A percentile compares a stretch with the other conserved stretches of the same genome.
Conservation (phyloP, 2,888 invertebrate genomes). For the Cheilosia vulpina region DNA sequence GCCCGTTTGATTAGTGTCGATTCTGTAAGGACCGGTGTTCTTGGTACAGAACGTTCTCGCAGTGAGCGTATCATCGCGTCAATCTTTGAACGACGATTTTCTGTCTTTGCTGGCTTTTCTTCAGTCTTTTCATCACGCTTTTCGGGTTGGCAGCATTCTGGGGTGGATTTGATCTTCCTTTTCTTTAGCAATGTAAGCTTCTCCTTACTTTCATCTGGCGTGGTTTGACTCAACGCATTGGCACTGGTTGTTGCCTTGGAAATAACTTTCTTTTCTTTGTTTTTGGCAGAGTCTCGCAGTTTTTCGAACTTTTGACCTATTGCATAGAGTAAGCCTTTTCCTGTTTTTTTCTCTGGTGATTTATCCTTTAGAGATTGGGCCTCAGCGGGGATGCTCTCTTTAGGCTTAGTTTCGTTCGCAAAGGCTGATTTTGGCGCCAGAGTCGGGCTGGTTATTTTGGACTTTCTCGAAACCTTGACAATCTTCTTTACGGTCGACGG, state of each 20-base stretch:
- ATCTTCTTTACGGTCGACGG: slow-evolving; percentile 77
- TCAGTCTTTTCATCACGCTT: slow-evolving; percentile 53
- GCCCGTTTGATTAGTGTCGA: slow-evolving; percentile 89
- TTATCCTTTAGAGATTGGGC: slow-evolving; percentile 80
- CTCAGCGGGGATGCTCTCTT: slow-evolving; percentile 79
- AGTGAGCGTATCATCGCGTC: slow-evolving; percentile 86
- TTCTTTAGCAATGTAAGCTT: slow-evolving; percentile 84
- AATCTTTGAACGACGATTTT: slow-evolving; percentile 83
- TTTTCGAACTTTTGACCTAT: slow-evolving; percentile 91
- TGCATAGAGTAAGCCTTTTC: slow-evolving; percentile 87
- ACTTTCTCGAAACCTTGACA: slow-evolving; percentile 80
- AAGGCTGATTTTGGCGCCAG: slow-evolving; percentile 77
- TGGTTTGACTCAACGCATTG: slow-evolving; percentile 79
- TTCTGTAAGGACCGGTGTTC: slow-evolving; percentile 85
- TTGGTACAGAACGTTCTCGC: slow-evolving; percentile 88
- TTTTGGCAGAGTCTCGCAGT: slow-evolving; percentile 85
- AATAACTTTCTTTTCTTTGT: slow-evolving; percentile 80
- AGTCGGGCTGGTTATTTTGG: slow-evolving; percentile 79
- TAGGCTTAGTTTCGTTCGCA: slow-evolving; percentile 78
- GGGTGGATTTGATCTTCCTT: slow-evolving; percentile 80
- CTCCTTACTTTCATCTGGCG: slow-evolving; percentile 76
- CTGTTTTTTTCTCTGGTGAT: slow-evolving; percentile 86
- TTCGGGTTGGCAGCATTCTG: slow-evolving; percentile 48
- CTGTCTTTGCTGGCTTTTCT: slow-evolving; percentile 78
- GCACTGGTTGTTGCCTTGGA: slow-evolving; percentile 66